Conservation (phyloP, 2,888 invertebrate species). For the Microdon myrmicae region DNA sequence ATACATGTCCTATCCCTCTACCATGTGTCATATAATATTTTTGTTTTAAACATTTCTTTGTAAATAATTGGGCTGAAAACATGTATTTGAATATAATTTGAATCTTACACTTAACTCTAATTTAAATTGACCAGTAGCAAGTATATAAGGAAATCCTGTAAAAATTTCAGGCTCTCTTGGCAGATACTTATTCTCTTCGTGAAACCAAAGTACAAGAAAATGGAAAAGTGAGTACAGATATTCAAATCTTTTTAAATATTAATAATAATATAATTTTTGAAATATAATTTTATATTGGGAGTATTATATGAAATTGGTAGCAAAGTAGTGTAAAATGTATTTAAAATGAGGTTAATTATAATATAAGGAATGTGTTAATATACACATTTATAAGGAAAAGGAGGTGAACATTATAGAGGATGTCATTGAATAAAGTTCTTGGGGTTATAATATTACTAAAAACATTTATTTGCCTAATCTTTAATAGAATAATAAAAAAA, state of each 20-base stretch:
- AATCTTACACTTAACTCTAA: not conserved
- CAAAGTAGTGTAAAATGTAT: no score
- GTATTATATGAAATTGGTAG: no score
- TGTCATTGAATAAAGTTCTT: no score
- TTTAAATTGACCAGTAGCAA: slow-evolving; percentile 10
- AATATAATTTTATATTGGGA: not conserved
- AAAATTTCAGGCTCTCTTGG: slow-evolving; percentile 72
- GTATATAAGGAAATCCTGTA: slow-evolving; percentile 38
- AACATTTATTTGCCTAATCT: no score
- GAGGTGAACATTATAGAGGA: no score
- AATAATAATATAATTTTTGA: not conserved
- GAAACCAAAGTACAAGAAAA: slow-evolving; percentile 83
- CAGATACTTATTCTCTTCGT: slow-evolving; percentile 70
- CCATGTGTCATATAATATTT: no score
- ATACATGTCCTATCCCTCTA: slow-evolving; percentile 3
- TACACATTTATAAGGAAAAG: no score
- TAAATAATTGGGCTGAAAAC: slow-evolving; percentile 4
- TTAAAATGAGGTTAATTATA: no score
- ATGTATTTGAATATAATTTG: slow-evolving; percentile 6
- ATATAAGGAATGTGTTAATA: no score
- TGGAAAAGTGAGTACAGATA: slow-evolving; percentile 75
- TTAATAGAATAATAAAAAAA: no score
- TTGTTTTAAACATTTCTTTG: slow-evolving; percentile 20
- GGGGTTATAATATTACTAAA: no score
- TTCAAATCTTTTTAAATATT: slow-evolving; percentile 3